Percentiles rank a stretch among this genome's conserved stretches.
These are phyloP conservation scores for Pseudopleuronectes americanus DNA, from an alignment of 2,797 vertebrate genomes.

Conservation along the genomic window DNA sequence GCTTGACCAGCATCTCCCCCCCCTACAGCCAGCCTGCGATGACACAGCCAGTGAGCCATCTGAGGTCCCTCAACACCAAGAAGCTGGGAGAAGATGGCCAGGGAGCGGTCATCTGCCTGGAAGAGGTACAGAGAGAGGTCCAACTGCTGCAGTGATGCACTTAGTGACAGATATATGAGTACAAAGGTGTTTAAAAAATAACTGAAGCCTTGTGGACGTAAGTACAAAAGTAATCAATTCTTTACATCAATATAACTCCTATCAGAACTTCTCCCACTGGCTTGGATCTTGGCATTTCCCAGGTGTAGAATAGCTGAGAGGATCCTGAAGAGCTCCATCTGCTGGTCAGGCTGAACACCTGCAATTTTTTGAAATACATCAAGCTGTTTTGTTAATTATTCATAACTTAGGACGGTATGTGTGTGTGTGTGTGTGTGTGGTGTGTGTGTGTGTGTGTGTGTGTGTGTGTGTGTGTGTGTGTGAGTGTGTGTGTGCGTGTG, in stretches of 20 bases:
- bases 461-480: too few species aligned
- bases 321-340: slow-evolving; percentile 86
- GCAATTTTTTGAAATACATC: slow-evolving; percentile 24
- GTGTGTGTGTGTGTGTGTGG: too few species aligned
- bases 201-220: neutral
- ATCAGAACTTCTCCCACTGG: slow-evolving; percentile 78
- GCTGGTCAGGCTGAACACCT: slow-evolving; percentile 84
- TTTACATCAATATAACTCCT: slow-evolving; percentile 81
- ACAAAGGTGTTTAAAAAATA: neutral
- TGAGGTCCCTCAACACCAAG: slow-evolving; percentile 81
- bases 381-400: neutral
- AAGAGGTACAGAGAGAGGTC: neutral
- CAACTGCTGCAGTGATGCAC: neutral
- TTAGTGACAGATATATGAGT: neutral
- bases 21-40: slow-evolving; percentile 81
- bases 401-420: neutral
- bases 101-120: slow-evolving; percentile 77
- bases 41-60: slow-evolving; percentile 86
- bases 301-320: slow-evolving; percentile 85
- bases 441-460: too few species aligned
- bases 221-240: neutral
- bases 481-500: too few species aligned
- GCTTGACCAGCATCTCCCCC: slow-evolving; percentile 84
- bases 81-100: slow-evolving; percentile 81
- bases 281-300: slow-evolving; percentile 80